phyloP scores from a whole-genome alignment of 2,113 vertebrate species.

The Spheniscus mendiculus region DNA sequence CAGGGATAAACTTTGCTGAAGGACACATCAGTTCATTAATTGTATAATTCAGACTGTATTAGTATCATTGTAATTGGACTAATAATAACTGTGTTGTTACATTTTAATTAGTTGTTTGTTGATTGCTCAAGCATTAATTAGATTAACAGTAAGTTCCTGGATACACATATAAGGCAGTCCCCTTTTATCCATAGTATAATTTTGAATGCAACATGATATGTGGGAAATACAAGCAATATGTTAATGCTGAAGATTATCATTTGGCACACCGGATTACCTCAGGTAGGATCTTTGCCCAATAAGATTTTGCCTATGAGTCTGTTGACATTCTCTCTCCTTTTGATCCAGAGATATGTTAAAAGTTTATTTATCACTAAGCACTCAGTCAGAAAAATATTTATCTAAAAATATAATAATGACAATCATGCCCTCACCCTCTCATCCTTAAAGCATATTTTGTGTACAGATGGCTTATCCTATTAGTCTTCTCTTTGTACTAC shows the following conservation, averaged over 20 bases:
- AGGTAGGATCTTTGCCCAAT: neutral
- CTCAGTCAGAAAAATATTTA: neutral
- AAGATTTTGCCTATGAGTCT: neutral
- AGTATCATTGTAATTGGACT: neutral
- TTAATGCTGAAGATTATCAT: neutral
- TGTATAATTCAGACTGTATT: neutral
- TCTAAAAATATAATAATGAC: neutral
- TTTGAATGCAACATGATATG: neutral
- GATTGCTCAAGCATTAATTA: neutral
- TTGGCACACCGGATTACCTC: neutral
- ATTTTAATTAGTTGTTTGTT: neutral
- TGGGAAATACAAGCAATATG: neutral
- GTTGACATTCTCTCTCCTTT: neutral
- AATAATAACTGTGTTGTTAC: neutral
- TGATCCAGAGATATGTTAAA: neutral
- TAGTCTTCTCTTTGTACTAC: neutral
- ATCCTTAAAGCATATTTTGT: neutral
- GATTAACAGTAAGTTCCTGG: neutral
- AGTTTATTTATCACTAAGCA: neutral
- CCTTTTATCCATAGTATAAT: neutral
- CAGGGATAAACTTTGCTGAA: neutral
- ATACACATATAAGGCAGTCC: neutral
- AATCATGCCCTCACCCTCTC: accelerated
- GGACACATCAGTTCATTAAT: neutral
- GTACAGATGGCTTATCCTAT: neutral